Conservation (phyloP, 2,113 vertebrate species). For the Misgurnus anguillicaudatus region DNA sequence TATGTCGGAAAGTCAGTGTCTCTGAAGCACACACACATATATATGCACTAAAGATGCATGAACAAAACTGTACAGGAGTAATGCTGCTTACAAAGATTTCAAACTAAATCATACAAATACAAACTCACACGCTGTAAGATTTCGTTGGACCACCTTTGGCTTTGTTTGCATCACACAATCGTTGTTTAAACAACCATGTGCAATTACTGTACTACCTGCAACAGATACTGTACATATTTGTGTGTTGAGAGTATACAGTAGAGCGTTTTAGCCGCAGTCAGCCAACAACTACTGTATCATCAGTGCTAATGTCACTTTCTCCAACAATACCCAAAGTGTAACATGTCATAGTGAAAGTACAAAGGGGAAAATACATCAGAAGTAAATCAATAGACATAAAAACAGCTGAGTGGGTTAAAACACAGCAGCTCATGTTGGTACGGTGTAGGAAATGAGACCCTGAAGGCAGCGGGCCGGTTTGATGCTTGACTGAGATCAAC, state of each 20-base stretch:
- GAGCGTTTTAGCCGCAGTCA: too few relatives aligned
- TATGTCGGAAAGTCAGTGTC: conserved; percentile 42
- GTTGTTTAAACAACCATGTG: too few relatives aligned
- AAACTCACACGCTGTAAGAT: too few relatives aligned
- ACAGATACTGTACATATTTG: too few relatives aligned
- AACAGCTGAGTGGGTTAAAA: conserved; percentile 17
- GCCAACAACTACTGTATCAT: not conserved
- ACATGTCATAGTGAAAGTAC: not conserved
- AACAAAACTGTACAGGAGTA: not conserved
- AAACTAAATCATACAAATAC: too few relatives aligned
- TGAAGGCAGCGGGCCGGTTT: conserved; percentile 1
- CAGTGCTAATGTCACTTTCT: not conserved
- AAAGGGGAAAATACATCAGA: not conserved
- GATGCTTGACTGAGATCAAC: conserved; percentile 36
- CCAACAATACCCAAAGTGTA: not conserved
- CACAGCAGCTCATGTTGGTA: not conserved
- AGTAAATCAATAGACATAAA: not conserved
- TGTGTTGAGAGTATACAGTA: too few relatives aligned
- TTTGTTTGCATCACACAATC: too few relatives aligned
- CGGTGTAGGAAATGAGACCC: conserved; percentile 20
- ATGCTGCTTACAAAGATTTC: not conserved
- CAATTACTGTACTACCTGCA: too few relatives aligned
- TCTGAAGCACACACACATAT: conserved; percentile 1
- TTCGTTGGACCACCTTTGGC: too few relatives aligned
- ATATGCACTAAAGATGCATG: not conserved